Conservation (phyloP, 2,113 vertebrate genomes). For the Gymnobelideus leadbeateri region DNA sequence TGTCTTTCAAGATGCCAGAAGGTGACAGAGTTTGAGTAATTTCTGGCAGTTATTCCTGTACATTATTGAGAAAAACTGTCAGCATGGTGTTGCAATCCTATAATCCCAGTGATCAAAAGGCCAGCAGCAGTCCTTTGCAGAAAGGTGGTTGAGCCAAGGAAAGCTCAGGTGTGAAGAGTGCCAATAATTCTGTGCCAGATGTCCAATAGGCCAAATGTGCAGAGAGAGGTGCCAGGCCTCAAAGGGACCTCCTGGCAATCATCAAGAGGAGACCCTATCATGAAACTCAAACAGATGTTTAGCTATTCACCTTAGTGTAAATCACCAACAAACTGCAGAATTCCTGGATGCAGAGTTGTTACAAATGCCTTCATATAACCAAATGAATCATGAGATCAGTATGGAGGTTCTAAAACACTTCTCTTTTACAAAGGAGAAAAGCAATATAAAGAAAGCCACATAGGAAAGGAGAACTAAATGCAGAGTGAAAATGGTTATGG, state of each 20-base stretch:
- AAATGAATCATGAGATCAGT: neutral
- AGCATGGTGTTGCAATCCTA: slow-evolving; percentile 19
- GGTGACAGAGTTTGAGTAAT: slow-evolving; percentile 23
- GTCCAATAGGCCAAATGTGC: neutral
- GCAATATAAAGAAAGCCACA: slow-evolving; percentile 15
- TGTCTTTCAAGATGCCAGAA: slow-evolving; percentile 45
- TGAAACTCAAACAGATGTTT: slow-evolving; percentile 33
- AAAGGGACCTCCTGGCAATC: slow-evolving; percentile 7
- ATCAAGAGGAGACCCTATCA: neutral
- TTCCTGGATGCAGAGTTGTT: slow-evolving; percentile 14
- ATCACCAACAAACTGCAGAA: slow-evolving; percentile 23
- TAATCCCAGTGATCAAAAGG: slow-evolving; percentile 42
- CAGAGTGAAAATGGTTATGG: slow-evolving; percentile 39
- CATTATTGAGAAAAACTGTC: slow-evolving; percentile 46
- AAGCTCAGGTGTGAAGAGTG: slow-evolving; percentile 1
- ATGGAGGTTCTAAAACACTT: neutral
- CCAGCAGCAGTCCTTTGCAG: neutral
- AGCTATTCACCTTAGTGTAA: slow-evolving; percentile 25
- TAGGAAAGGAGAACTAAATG: neutral
- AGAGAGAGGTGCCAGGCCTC: slow-evolving; percentile 27
- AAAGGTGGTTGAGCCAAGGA: slow-evolving; percentile 36
- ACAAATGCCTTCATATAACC: slow-evolving; percentile 25
- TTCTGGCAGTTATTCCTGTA: neutral
- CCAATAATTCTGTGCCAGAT: slow-evolving; percentile 26
- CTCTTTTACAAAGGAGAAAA: slow-evolving; percentile 11